Conservation (phyloP, 2,113 vertebrate species). For the Mobula birostris region DNA sequence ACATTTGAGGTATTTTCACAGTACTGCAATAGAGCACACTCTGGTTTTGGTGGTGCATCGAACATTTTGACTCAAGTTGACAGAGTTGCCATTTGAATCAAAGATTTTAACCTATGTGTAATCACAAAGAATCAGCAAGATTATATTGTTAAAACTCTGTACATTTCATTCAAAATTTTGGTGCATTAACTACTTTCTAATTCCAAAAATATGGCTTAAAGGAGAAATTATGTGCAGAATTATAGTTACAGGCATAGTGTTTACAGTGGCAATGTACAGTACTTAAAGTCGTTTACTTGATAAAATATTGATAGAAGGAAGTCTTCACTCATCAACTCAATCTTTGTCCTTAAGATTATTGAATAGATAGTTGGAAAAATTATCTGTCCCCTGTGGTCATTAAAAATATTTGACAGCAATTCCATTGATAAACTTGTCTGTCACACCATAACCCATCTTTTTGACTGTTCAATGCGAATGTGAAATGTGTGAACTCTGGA, state of each 20-base stretch:
- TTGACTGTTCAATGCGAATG: not conserved
- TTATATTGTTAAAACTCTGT: not conserved
- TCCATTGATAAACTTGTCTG: not conserved
- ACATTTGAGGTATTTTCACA: too few relatives aligned
- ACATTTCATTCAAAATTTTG: not conserved
- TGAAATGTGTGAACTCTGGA: not conserved
- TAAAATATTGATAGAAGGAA: conserved; percentile 6
- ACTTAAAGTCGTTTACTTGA: not conserved
- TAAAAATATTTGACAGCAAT: not conserved
- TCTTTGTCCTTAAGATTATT: not conserved
- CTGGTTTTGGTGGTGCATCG: too few relatives aligned
- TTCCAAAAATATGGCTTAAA: not conserved
- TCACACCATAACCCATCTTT: not conserved
- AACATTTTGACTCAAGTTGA: too few relatives aligned
- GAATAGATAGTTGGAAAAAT: not conserved
- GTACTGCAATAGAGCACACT: too few relatives aligned
- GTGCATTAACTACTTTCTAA: not conserved
- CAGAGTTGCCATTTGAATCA: too few relatives aligned
- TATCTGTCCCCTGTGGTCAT: not conserved
- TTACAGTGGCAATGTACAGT: not conserved
- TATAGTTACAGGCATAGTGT: not conserved
- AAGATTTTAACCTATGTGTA: not conserved
- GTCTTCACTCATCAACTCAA: not conserved
- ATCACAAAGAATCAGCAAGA: not conserved
- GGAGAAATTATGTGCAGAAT: not conserved